Percentiles rank a stretch among this genome's conserved stretches.
These are phyloP conservation scores for Stegana nigrithorax DNA, from an alignment of 2,888 invertebrate species.

Conservation along the genomic window DNA sequence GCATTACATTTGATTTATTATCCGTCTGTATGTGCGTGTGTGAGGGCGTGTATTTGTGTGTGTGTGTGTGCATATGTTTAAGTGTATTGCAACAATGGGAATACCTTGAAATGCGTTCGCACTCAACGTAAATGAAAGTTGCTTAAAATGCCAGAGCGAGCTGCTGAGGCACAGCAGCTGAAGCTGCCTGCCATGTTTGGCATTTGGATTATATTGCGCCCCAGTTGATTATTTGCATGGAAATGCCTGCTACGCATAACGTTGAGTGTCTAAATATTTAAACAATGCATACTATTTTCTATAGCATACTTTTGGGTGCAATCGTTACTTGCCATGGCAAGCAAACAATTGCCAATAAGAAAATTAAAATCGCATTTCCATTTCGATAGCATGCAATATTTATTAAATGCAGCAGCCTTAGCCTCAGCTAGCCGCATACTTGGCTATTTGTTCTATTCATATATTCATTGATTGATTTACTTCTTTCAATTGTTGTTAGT, in stretches of 20 bases:
- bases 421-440: no score
- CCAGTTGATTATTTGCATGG: background rate
- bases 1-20: slow-evolving; percentile 48
- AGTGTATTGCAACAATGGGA: slow-evolving; percentile 12
- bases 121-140: slow-evolving; percentile 7
- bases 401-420: no score
- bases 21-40: no score
- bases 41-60: no score
- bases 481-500: background rate
- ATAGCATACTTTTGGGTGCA: slow-evolving; percentile 5
- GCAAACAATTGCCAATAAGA: no score
- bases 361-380: slow-evolving; percentile 6
- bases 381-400: no score
- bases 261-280: slow-evolving; percentile 10
- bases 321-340: no score
- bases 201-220: no score
- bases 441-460: no score
- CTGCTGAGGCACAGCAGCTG: background rate
- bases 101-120: slow-evolving; percentile 2
- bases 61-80: no score
- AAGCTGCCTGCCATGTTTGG: background rate
- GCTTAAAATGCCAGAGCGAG: background rate
- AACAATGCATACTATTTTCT: background rate
- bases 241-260: background rate
- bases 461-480: no score